phyloP scores from a whole-genome alignment of 2,113 vertebrate species.

The Dermatemys mawii region DNA sequence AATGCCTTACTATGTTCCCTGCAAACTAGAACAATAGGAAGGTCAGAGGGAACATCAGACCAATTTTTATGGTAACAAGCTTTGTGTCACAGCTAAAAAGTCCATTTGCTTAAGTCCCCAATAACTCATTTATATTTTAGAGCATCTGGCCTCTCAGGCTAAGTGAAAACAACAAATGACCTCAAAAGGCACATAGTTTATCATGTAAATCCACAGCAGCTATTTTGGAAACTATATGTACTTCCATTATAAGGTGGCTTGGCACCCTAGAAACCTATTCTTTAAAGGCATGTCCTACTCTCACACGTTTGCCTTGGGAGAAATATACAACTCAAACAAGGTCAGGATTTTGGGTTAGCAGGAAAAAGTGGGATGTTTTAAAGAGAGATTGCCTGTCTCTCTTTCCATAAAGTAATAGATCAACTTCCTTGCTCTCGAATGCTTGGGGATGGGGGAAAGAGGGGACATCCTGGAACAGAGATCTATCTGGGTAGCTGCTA shows the following conservation, averaged over 20 bases:
- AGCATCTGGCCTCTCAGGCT: not conserved
- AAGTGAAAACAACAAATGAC: not conserved
- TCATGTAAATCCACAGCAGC: not conserved
- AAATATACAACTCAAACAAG: not conserved
- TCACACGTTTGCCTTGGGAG: not conserved
- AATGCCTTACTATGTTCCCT: conserved; percentile 54
- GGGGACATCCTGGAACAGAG: not conserved
- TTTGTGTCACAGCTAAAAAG: conserved; percentile 12
- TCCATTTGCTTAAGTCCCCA: conserved; percentile 17
- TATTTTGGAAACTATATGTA: not conserved
- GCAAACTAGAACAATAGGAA: conserved; percentile 15
- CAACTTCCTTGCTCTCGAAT: not conserved
- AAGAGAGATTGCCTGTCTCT: not conserved
- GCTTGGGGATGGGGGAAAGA: no score
- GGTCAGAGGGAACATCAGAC: conserved; percentile 46
- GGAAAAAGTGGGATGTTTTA: not conserved
- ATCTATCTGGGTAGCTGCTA: not conserved
- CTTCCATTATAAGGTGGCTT: not conserved
- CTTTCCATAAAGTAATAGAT: not conserved
- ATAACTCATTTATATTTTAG: conserved; percentile 32
- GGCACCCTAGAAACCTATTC: not conserved
- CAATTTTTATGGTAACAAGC: conserved; percentile 54
- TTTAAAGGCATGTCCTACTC: not conserved
- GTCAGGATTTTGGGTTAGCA: not conserved
- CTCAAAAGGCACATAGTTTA: not conserved